A percentile compares a stretch with the other conserved stretches of the same genome.
These are phyloP conservation scores for Dipodomys merriami DNA, from an alignment of 2,113 vertebrate species.

Conservation along the genomic window DNA sequence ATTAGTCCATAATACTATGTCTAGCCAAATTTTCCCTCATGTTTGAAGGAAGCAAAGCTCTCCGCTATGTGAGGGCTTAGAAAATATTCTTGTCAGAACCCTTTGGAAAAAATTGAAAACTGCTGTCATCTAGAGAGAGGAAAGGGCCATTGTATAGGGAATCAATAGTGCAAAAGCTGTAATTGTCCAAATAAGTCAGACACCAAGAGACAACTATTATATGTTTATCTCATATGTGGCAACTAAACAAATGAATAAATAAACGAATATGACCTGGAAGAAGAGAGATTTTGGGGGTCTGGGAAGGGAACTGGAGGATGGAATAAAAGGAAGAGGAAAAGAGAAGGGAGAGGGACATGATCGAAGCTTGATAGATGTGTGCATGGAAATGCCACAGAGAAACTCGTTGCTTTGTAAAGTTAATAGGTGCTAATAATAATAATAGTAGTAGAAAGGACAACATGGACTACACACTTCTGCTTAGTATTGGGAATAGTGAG, in stretches of 20 bases:
- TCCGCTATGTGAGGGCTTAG: neutral
- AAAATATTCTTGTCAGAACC: neutral
- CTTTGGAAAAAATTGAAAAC: neutral
- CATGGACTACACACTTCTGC: neutral
- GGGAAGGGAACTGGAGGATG: neutral
- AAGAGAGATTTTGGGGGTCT: neutral
- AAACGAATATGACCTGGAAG: neutral
- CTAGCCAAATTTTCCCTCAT: neutral
- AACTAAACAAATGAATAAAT: neutral
- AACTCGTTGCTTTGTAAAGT: neutral
- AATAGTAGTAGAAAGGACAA: neutral
- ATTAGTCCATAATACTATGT: neutral
- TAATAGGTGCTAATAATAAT: neutral
- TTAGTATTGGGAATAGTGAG: neutral
- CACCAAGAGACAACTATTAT: neutral
- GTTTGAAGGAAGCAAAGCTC: constrained; percentile 28
- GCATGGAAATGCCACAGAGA: neutral
- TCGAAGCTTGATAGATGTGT: neutral
- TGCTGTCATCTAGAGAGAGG: neutral
- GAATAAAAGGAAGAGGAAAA: too few relatives aligned
- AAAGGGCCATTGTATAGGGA: neutral
- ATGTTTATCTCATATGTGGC: neutral
- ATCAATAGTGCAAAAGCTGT: neutral
- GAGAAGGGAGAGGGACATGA: neutral
- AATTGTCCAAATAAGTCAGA: neutral